Percentiles rank a stretch among this genome's conserved stretches.
phyloP scores from a whole-genome alignment of 2,888 invertebrate species.

The Erebia ligea region DNA sequence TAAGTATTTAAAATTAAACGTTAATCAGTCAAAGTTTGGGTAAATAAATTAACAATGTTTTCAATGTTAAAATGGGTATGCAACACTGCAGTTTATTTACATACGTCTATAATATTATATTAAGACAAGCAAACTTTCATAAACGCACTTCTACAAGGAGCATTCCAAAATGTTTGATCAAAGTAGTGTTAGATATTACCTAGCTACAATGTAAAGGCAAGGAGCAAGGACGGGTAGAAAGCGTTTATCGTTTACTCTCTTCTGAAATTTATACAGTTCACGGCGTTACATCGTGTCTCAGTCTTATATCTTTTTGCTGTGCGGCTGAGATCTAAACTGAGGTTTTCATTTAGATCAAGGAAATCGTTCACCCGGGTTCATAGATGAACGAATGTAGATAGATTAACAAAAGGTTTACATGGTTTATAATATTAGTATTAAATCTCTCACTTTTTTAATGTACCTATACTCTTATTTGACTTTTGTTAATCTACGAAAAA shows the following conservation, averaged over 20 bases:
- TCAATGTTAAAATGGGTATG: constrained; percentile 32
- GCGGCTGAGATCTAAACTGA: constrained; percentile 55
- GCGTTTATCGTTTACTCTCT: constrained; percentile 77
- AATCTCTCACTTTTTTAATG: constrained; percentile 35
- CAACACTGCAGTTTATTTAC: constrained; percentile 35
- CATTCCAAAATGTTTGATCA: constrained; percentile 57
- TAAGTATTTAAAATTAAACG: constrained; percentile 30
- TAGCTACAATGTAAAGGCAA: constrained; percentile 81
- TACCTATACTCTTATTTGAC: constrained; percentile 49
- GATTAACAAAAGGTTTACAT: constrained; percentile 29
- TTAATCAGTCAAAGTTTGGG: constrained; percentile 42
- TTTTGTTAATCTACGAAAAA: constrained; percentile 64
- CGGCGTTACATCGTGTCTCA: constrained; percentile 79
- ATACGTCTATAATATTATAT: constrained; percentile 42
- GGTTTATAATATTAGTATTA: background rate
- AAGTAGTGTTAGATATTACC: constrained; percentile 68
- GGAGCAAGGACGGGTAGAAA: constrained; percentile 82
- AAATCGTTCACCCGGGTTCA: constrained; percentile 26
- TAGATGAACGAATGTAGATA: constrained; percentile 28
- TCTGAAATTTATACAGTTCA: constrained; percentile 72
- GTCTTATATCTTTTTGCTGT: constrained; percentile 77
- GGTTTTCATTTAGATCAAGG: constrained; percentile 32
- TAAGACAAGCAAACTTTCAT: constrained; percentile 55
- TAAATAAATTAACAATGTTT: constrained; percentile 40
- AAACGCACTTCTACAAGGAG: constrained; percentile 70